Conservation (phyloP, 37 sponge, comb jelly and placozoan species). For the Eunapius fragilis region DNA sequence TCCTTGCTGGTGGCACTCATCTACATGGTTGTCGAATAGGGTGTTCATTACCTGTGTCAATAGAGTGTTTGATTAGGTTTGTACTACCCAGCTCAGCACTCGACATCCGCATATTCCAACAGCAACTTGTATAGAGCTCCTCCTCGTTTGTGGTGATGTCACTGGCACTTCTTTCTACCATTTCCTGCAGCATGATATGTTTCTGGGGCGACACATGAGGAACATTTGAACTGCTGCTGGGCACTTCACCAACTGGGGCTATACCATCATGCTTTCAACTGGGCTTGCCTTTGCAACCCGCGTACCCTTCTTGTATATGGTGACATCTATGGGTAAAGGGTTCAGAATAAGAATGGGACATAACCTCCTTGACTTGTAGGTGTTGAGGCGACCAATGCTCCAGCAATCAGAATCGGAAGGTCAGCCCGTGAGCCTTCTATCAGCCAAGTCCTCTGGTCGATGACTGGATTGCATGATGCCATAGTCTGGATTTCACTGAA, state of each 20-base stretch:
- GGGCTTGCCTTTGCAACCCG: not conserved
- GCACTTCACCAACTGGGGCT: not conserved
- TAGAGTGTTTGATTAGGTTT: slow-evolving; percentile 23
- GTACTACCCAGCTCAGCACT: slow-evolving; percentile 29
- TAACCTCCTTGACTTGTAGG: not conserved
- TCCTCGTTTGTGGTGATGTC: not conserved
- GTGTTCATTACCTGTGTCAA: slow-evolving; percentile 31
- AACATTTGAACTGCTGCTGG: not conserved
- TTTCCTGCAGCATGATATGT: not conserved
- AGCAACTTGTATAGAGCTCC: not conserved
- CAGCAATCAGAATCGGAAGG: not conserved
- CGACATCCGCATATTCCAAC: not conserved
- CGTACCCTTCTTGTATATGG: not conserved
- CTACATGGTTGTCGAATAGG: slow-evolving; percentile 53
- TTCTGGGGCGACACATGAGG: not conserved
- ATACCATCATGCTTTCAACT: not conserved
- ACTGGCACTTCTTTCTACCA: not conserved
- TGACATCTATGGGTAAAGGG: not conserved
- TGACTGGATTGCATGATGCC: not conserved
- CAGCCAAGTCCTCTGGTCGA: not conserved
- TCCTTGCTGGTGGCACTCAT: slow-evolving; percentile 23
- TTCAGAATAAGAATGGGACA: not conserved
- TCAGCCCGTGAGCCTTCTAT: not conserved
- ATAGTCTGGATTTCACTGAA: not conserved
- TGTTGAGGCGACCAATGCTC: not conserved